phyloP scores from a whole-genome alignment of 2,888 invertebrate genomes.

The Drosophila helvetica region DNA sequence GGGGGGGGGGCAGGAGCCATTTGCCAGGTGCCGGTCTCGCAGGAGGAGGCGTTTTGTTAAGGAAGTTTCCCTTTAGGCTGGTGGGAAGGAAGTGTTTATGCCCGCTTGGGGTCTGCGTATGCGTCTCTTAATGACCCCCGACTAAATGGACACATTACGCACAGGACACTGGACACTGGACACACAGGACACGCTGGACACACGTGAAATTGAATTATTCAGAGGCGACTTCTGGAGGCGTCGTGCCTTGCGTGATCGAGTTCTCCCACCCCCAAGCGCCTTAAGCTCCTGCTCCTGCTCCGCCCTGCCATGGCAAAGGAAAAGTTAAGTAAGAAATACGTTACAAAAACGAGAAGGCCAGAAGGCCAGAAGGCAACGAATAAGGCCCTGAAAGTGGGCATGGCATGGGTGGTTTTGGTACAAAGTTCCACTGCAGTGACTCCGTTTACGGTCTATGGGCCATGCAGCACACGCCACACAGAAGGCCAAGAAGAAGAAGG shows the following conservation, averaged over 20 bases:
- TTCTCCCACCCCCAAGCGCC: background rate
- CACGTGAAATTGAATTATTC: conserved; percentile 75
- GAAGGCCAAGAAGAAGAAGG: conserved; percentile 10
- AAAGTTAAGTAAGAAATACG: conserved; percentile 46
- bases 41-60: conserved; percentile 71
- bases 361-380: conserved; percentile 3
- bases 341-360: conserved; percentile 49
- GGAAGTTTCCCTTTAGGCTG: conserved; percentile 50
- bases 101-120: conserved; percentile 48
- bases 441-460: conserved; percentile 66
- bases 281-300: background rate
- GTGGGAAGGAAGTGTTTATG: conserved; percentile 69
- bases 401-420: conserved; percentile 46
- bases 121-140: conserved; percentile 65
- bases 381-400: conserved; percentile 12
- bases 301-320: background rate
- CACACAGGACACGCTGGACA: conserved; percentile 64
- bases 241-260: conserved; percentile 60
- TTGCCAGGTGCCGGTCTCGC: background rate
- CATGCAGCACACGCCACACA: conserved; percentile 55
- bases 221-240: conserved; percentile 62
- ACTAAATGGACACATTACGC: conserved; percentile 77
- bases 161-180: conserved; percentile 47
- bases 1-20: background rate
- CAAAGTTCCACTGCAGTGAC: conserved; percentile 64